Percentiles rank a stretch among this genome's conserved stretches.
phyloP scores from a whole-genome alignment of 2,888 invertebrate species.

The Nomada lathburiana region DNA sequence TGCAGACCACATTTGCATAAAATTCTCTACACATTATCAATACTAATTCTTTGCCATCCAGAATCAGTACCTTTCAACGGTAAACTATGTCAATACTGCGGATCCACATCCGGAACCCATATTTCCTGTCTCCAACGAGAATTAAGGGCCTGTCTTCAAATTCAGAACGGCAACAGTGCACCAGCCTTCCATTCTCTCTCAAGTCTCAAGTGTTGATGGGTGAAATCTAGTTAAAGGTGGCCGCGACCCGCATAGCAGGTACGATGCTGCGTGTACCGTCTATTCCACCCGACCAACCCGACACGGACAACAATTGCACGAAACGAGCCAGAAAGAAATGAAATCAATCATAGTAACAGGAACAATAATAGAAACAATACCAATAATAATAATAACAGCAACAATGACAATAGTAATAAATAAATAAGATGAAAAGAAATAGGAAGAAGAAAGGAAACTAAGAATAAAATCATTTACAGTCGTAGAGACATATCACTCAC shows the following conservation, averaged over 20 bases:
- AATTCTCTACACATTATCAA: no score
- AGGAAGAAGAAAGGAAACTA: conserved; percentile 7
- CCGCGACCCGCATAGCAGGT: conserved; percentile 12
- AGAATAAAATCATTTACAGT: conserved; percentile 42
- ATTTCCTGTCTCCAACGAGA: neutral
- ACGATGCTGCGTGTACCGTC: neutral
- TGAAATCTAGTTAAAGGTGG: conserved; percentile 34
- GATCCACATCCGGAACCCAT: neutral
- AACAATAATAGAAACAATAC: conserved; percentile 12
- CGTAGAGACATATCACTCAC: conserved; percentile 88
- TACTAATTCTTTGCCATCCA: no score
- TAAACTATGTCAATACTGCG: no score
- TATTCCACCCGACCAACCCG: conserved; percentile 9
- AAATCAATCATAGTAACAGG: neutral
- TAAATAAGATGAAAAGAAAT: conserved; percentile 20
- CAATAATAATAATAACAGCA: conserved; percentile 3
- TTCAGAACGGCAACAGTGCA: neutral
- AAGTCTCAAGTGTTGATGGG: conserved; percentile 63
- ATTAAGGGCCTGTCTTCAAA: neutral
- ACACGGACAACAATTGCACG: neutral
- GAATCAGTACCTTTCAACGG: no score
- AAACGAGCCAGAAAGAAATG: neutral
- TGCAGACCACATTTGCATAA: no score
- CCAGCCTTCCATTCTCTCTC: conserved; percentile 77
- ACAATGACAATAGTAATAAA: neutral